Base-by-base conservation (phyloP, 2,113 vertebrate genomes). In the Melanerpes aurifrons region DNA sequence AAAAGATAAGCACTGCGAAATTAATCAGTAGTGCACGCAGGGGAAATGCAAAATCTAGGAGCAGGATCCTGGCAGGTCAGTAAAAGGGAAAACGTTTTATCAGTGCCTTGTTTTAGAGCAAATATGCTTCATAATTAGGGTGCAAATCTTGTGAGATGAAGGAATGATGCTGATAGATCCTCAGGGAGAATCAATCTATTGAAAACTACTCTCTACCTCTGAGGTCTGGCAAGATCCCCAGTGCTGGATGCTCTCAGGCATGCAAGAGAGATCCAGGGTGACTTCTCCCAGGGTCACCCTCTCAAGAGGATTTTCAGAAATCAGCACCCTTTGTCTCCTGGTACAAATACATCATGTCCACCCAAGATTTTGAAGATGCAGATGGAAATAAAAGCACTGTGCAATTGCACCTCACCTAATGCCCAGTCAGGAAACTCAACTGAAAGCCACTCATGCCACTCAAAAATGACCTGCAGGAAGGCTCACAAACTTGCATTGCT, bases 1-100 rank as follows among this genome's bases (percentile, higher is more conserved):
- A 45, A 96, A 92, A 77, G 71, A 94, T 75, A 87, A 92, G 82
- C 37, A 83, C 20, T 13, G 21, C 31, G 54, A 50, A 77, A 78
- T 92, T 81, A 86, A 86, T 50, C 75, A 85, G 57, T 37, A 94
- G 37, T 5, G 29, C 32, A 86, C 1, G 0, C 32, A 69, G 31
- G 45, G 86, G 66, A 88, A 81, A 87, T 9, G 17, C 12, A 92
- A 92, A 89, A 64, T 50, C 45, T 69, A 28, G 54, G 31, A 69
- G n/a, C 12, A 43, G 16, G 16, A 77, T 83, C 37, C 43, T 83
- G 18, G n/a, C 17, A 62, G 19, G 26, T 45, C 83, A 82, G 12
- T 18, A 69, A 85, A 85, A 77, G 48, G 6, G 15, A 70, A 95
- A 91, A 57, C 0, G 0, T 19, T 54, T 63, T 81, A 81, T 43